These are phyloP conservation scores for Caenorhabditis becei DNA, from an alignment of 2,888 invertebrate genomes.

Conservation along the genomic window DNA sequence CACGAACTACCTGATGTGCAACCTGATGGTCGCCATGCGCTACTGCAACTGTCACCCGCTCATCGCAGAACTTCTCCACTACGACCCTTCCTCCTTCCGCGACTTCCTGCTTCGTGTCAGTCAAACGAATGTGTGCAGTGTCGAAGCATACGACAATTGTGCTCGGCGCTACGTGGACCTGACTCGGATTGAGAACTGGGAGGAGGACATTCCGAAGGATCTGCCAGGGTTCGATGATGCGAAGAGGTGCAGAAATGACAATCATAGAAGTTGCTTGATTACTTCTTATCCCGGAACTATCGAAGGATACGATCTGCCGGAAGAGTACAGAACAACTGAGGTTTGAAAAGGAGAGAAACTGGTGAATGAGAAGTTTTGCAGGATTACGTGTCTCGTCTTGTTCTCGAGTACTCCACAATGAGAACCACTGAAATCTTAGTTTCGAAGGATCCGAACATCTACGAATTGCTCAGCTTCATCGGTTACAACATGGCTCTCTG, in stretches of 20 bases:
- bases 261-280: slow-evolving; percentile 68
- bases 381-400: slow-evolving; percentile 77
- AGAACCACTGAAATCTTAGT: slow-evolving; percentile 69
- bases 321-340: slow-evolving; percentile 67
- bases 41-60: slow-evolving; percentile 72
- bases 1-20: slow-evolving; percentile 69
- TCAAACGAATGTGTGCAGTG: slow-evolving; percentile 71
- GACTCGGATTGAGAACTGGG: slow-evolving; percentile 58
- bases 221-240: slow-evolving; percentile 64
- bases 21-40: slow-evolving; percentile 62
- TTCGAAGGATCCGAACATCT: slow-evolving; percentile 70
- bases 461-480: slow-evolving; percentile 72
- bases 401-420: slow-evolving; percentile 73
- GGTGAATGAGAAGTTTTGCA: slow-evolving; percentile 31
- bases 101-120: slow-evolving; percentile 70
- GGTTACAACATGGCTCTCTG: slow-evolving; percentile 79
- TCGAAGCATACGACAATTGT: slow-evolving; percentile 75
- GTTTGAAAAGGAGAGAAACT: slow-evolving; percentile 7
- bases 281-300: slow-evolving; percentile 68
- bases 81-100: slow-evolving; percentile 51
- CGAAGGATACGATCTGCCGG: slow-evolving; percentile 69
- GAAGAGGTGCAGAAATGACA: slow-evolving; percentile 69
- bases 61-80: slow-evolving; percentile 65
- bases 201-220: slow-evolving; percentile 65
- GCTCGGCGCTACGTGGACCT: slow-evolving; percentile 72